Evolutionary conservation across 2,113 vertebrate species (phyloP), one percentile per base, ranked within the genome.

Genomic region (Paradoxurus hermaphroditus): DNA sequence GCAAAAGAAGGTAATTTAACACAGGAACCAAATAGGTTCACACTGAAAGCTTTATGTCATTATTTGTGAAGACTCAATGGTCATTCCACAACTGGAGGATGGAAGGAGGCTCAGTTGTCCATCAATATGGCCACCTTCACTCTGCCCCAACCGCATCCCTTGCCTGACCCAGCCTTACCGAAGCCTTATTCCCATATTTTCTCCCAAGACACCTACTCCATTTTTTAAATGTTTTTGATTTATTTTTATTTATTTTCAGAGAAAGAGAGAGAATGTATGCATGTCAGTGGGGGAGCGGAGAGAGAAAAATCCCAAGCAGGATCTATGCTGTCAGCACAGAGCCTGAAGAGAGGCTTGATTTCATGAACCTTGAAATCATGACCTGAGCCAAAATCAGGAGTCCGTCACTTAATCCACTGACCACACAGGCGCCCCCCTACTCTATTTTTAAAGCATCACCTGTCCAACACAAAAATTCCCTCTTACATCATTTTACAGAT

Each of bases 81-180:
- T 51, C 31, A 56, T 21, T 1, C 39, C 19, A 4, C 46, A 14
- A 53, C 36, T 5, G 36, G 23, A 59, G 21, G 63, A 49, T 23
- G 46, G 31, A 90, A 91, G 29, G 49, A 68, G 2, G 1, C 2
- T 14, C 6, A 51, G 25, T 6, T 1, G 2, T 27, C 14, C 2
- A 2, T 49, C 14, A 11, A 5, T 1, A 13, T 18, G 18, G 19
- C 8, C n/a, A 59, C 41, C n/a, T 62, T 51, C 72, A 29, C 5
- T 12, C 5, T 10, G 3, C 13, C 12, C 1, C 3, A 14, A 8
- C 1, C 15, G 1, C 3, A 36, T 18, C 2, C 3, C 14, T 13
- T 25, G 14, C n/a, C 41, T 19, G 15, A 21, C 13, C 4, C 4
- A 3, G 10, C 27, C 34, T 51, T 11, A n/a, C 25, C 9, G 13